Evolutionary conservation across 2,888 invertebrate genomes (phyloP), one percentile per base, ranked within the genome.

Genomic region (Drosophila vallismaia): DNA sequence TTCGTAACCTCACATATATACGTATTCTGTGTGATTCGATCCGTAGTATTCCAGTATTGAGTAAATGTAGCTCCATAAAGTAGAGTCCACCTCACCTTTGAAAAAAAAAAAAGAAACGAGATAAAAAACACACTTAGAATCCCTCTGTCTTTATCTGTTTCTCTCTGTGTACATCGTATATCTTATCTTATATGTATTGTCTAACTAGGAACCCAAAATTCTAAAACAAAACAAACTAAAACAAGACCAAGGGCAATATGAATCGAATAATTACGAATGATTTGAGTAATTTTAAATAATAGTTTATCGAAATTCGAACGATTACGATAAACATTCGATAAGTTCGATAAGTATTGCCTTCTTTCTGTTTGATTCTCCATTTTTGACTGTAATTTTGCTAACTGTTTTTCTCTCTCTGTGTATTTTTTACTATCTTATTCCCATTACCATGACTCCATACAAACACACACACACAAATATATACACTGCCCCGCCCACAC

Each of bases 11-110:
- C 63, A 73, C 74, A 67, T 67, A 48, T 73, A 68, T 42, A 68
- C 67, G 69, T 81, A 78, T 69, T 82, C 60, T 73, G 70, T 82
- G 87, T 82, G 75, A 86, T 86, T 82, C 82, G 85, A 81, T 42
- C 38, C 48, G 80, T 82, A 86, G 81, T 24, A 44, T 44, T n/a
- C 5, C 10, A 45, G 64, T 58, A 52, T 58, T 70, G 45, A 55
- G 58, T 77, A 70, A 54, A 33, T 31, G 71, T 70, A 70, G 69
- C 45, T 71, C 53, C 62, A 70, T 53, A 45, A 40, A 60, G 53
- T 70, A 60, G 68, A 60, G 68, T 62, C 36, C 42, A 62, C 44
- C n/a, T 71, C 54, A 60, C 53, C 33, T 14, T 49, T 31, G n/a
- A 33, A 38, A 59, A 62, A 48, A 49, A 0, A 40, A 5, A 8